Evolutionary conservation across 2,888 invertebrate species (phyloP), one percentile per base, ranked within the genome.

Genomic region (Diloba caeruleocephala): DNA sequence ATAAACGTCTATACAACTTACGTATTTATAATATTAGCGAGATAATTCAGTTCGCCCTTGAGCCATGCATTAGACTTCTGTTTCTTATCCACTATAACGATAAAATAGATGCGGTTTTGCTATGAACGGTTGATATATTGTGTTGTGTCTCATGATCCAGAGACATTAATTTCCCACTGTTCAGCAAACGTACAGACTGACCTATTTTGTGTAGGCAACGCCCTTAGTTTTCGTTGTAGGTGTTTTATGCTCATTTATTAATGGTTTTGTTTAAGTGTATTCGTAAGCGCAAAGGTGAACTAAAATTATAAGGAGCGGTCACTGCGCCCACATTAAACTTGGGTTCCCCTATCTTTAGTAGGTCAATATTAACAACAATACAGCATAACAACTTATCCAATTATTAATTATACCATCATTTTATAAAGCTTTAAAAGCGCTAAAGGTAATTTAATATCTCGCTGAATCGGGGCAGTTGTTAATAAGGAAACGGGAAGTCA

Each of bases 41-140:
- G n/a, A 26, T 48, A 72, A 69, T 66, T 54, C 52, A 64, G 54
- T 45, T 52, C 61, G 79, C 68, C 79, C 81, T 84, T 83, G 84
- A 73, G 63, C 72, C 62, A 57, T 54, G 53, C 64, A 62, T 74
- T 73, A 68, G 58, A 54, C 51, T 58, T 70, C 64, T 78, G 78
- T 60, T 60, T 72, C 39, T 46, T 68, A 68, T 76, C 66, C 60
- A 54, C 26, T 46, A 42, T 58, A 46, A 37, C 48, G 21, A 43
- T 14, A n/a, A 15, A 41, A 37, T 33, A 33, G 37, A 50, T 55
- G 42, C 42, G 56, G 49, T 56, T 56, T 44, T 31, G 39, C 38
- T 56, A 64, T 52, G 13, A 32, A 12, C 7, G 13, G 1, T 25
- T 31, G 38, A 34, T 45, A 9, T 10, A 52, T 45, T 51, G 21